Evolutionary conservation across 23 tunicate genomes (phyloP).

Genomic region (Botrylloides violaceus): DNA sequence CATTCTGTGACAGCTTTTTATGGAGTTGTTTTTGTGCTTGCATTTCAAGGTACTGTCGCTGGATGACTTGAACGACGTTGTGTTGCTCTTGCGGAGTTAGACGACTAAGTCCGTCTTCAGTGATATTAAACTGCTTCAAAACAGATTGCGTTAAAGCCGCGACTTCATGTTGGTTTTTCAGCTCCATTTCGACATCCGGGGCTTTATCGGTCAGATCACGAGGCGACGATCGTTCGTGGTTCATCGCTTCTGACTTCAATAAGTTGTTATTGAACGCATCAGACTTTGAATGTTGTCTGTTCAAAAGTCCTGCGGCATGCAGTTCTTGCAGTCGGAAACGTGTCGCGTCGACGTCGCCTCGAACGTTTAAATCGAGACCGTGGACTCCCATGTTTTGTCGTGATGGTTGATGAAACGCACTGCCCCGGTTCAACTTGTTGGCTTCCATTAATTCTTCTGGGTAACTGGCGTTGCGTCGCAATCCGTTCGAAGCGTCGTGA

Average conservation of each 20-base stretch:
- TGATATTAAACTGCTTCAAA: slow-evolving; percentile 47
- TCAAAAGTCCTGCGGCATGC: slow-evolving; percentile 4
- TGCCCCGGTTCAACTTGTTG: background rate
- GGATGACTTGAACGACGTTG: slow-evolving; percentile 52
- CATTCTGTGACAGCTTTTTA: background rate
- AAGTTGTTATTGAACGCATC: background rate
- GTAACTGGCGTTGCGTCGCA: slow-evolving; percentile 19
- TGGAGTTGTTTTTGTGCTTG: slow-evolving; percentile 1
- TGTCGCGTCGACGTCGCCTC: background rate
- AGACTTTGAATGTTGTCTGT: slow-evolving; percentile 8
- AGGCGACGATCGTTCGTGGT: background rate
- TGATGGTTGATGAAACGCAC: slow-evolving; percentile 15
- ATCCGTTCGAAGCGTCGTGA: slow-evolving; percentile 1
- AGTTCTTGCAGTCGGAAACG: background rate
- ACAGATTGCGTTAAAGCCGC: slow-evolving; percentile 17
- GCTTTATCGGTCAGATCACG: background rate
- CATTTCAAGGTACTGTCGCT: slow-evolving; percentile 39
- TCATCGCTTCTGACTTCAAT: slow-evolving; percentile 1
- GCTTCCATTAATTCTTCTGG: slow-evolving; percentile 17
- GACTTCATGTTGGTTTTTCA: slow-evolving; percentile 24
- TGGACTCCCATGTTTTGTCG: slow-evolving; percentile 1
- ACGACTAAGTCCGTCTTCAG: slow-evolving; percentile 64
- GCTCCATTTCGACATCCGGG: background rate
- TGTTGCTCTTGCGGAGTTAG: slow-evolving; percentile 74
- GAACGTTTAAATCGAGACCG: background rate